Evolutionary conservation across 2,797 vertebrate species (phyloP), one percentile per base, ranked within the genome.

Genomic region (Acanthurus leucopareius): DNA sequence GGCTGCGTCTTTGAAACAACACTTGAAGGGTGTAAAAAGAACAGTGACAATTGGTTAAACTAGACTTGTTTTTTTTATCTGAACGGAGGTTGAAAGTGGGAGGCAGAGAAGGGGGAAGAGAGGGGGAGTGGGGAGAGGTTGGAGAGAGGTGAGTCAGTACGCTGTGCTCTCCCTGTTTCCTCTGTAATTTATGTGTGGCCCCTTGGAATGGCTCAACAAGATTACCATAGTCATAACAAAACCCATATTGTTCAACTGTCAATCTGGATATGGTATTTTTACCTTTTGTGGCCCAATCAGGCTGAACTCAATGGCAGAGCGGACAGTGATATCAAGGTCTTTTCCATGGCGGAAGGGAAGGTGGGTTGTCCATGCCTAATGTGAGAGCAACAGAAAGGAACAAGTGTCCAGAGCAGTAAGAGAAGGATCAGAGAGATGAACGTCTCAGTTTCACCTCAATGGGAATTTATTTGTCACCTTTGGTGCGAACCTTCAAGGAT

Each of bases 21-120:
- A 96, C 95, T 96, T 95, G 94, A 96, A 94, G 93, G 94, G 94
- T 94, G 93, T 92, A 94, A 93, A 94, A 94, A 89, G 85, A 94
- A 91, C 89, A 92, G 75, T 89, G 88, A 95, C 94, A 95, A 95
- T 94, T 92, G 94, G 94, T 93, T 93, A 93, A 95, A 95, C 92
- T 93, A 93, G 91, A 94, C 87, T 86, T 86, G 85, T 88, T 88
- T 89, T 89, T 85, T 74, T 74, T 75, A 90, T 90, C 85, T 93
- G 79, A 85, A 73, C 22, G 70, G 64, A 86, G 88, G 84, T 93
- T 89, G 88, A 90, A 92, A 92, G 90, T 92, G 88, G 91, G 89
- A 87, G 89, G 74, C 61, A 81, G 78, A 44, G 73, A 35, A 16
- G 22, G 63, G 49, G 48, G 45, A 72, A 47, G 38, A 20, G 59